Conservation (phyloP, 2,797 vertebrate species). For the Scolopax bukidnonensis region DNA sequence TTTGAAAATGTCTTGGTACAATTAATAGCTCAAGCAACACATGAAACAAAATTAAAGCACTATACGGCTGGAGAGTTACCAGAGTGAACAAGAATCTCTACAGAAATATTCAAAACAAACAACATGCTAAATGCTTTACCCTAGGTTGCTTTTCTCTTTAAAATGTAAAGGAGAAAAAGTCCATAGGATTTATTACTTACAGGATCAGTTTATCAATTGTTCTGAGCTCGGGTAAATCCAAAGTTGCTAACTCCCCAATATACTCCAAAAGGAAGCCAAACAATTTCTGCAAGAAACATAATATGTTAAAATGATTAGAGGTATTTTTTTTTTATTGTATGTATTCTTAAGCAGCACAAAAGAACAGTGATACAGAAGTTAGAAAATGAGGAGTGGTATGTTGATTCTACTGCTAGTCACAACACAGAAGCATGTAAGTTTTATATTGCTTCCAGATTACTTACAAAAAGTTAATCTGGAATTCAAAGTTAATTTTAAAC, state of each 20-base stretch:
- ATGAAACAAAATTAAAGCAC: not conserved
- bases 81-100: not conserved
- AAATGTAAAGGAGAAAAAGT: not conserved
- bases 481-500: not conserved
- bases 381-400: not conserved
- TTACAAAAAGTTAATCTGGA: not conserved
- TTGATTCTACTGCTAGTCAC: not conserved
- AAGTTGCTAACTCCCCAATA: slow-evolving; percentile 84
- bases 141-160: not conserved
- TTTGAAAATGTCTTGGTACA: not conserved
- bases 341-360: not conserved
- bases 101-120: not conserved
- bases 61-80: not conserved
- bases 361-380: not conserved
- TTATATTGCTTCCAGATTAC: not conserved
- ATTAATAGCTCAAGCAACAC: not conserved
- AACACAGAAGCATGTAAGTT: not conserved
- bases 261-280: slow-evolving; percentile 93
- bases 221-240: slow-evolving; percentile 83
- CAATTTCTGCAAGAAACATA: slow-evolving; percentile 83
- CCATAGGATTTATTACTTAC: slow-evolving; percentile 78
- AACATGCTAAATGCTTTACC: not conserved
- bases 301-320: not conserved
- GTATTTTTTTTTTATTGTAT: not conserved
- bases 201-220: slow-evolving; percentile 84